Base-by-base conservation (phyloP, 2,113 vertebrate genomes). In the Sphyrna mokarran region DNA sequence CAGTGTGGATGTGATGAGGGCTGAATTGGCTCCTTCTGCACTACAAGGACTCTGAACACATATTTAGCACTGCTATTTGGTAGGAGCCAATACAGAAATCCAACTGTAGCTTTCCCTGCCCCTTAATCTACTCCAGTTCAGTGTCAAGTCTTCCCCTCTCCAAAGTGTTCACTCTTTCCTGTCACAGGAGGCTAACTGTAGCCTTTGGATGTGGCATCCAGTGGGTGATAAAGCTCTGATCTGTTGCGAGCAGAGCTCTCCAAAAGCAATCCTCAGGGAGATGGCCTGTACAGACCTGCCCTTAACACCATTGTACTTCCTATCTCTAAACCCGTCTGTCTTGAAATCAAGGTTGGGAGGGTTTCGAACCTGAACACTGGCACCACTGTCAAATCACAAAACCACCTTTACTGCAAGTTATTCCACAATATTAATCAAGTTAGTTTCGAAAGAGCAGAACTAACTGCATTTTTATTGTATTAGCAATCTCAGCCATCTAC, bases 391-490 rank as follows among this genome's bases (percentile, higher is more conserved):
- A 66, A 66, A 8, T 93, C 89, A 66, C 89, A 66, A 93, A 93
- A 18, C 61, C 54, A n/a, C 14, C 89, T 37, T 93, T 29, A 93
- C 61, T 37, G 61, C 7, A 68, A 66, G 7, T 8, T 9, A 16
- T 93, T 93, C 61, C 61, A 93, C 61, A 68, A 20, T 66, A 93
- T 93, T 61, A 93, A 93, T 93, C 89, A 93, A 93, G 89, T 63
- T 66, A 63, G 89, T 93, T 93, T 93, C 89, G 61, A 93, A 61
- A 93, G 61, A 93, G 89, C 89, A 93, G 89, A 93, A 93, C 87
- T 93, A 93, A 93, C 89, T 93, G 61, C 89, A 93, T 93, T 93
- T 93, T 93, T 93, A 93, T 20, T 66, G 61, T 37, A 37, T 93
- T 93, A 93, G 89, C 89, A 66, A 93, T 93, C 61, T 66, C 61